phyloP scores from a whole-genome alignment of 2,113 vertebrate genomes.

The Melanerpes aurifrons region DNA sequence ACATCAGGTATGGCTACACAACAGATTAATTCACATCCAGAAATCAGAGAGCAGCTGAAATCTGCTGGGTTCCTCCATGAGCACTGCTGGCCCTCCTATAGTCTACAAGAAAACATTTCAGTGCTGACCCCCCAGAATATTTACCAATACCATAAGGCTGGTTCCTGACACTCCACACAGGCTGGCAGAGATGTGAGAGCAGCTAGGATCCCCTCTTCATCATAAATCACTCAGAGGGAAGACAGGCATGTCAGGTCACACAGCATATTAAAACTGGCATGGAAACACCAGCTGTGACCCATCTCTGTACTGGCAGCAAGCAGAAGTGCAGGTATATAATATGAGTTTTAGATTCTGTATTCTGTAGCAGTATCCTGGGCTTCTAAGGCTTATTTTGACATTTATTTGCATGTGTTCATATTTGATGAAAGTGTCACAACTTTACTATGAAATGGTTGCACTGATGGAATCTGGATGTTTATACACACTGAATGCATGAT shows the following conservation, averaged over 20 bases:
- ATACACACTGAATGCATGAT: background rate
- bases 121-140: background rate
- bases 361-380: background rate
- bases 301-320: background rate
- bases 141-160: background rate
- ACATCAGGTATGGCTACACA: background rate
- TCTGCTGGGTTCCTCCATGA: background rate
- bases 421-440: background rate
- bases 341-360: background rate
- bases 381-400: background rate
- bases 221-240: background rate
- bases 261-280: accelerated
- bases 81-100: background rate
- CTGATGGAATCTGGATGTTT: background rate
- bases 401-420: background rate
- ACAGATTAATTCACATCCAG: background rate
- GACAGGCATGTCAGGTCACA: background rate
- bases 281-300: background rate
- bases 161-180: background rate
- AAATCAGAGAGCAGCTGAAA: background rate
- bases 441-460: background rate
- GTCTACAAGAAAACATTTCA: background rate
- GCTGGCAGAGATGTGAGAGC: background rate
- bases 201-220: background rate
- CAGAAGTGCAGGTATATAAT: accelerated